These are phyloP conservation scores for Sebastiscus tertius DNA, from an alignment of 2,797 vertebrate species.

Conservation along the genomic window DNA sequence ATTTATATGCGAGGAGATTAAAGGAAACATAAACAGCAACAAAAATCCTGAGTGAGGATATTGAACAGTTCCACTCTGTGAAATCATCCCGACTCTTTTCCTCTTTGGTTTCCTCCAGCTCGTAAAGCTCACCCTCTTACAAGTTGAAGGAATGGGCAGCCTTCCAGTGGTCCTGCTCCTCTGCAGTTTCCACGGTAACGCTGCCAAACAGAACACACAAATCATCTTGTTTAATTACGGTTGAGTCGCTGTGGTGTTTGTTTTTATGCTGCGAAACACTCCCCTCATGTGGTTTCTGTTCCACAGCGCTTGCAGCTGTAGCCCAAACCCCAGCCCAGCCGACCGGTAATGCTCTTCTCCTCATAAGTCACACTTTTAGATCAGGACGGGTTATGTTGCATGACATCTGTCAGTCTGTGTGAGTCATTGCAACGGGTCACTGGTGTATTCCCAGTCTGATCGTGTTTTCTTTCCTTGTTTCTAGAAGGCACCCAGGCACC, in stretches of 20 bases:
- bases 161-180: constrained; percentile 83
- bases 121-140: constrained; percentile 71
- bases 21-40: constrained; percentile 70
- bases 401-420: constrained; percentile 59
- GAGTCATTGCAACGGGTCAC: constrained; percentile 33
- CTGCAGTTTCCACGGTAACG: constrained; percentile 86
- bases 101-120: constrained; percentile 75
- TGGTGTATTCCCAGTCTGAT: constrained; percentile 21
- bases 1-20: constrained; percentile 59
- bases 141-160: constrained; percentile 81
- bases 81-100: constrained; percentile 70
- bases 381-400: constrained; percentile 29
- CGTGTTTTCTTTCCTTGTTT: constrained; percentile 44
- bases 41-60: constrained; percentile 66
- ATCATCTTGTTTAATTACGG: constrained; percentile 77
- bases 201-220: constrained; percentile 81
- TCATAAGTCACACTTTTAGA: constrained; percentile 55
- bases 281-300: constrained; percentile 77
- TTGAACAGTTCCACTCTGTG: constrained; percentile 77
- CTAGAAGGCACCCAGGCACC: constrained; percentile 26
- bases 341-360: constrained; percentile 71
- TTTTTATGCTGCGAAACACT: constrained; percentile 74
- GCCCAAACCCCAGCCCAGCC: constrained; percentile 71
- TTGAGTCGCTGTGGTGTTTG: constrained; percentile 71
- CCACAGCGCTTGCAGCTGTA: constrained; percentile 79